Evolutionary conservation across 2,113 vertebrate species (phyloP), one percentile per base, ranked within the genome.

Genomic region (Erpornis zantholeuca): DNA sequence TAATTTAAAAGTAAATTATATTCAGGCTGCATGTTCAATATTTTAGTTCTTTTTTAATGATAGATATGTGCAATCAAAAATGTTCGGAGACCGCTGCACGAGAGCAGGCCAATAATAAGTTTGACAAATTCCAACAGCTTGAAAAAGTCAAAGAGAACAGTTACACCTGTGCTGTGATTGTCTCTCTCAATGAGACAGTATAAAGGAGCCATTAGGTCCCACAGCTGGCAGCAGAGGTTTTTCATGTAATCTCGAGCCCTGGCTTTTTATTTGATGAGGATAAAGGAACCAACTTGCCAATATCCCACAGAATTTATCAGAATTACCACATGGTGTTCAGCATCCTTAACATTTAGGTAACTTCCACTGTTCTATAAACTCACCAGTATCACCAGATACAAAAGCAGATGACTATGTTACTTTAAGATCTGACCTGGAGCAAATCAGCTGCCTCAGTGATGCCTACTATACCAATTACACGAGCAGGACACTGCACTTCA

Each of bases 391-490:
- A 45, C 10, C 35, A 66, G 14, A 53, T 23, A 66, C 5, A 61
- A 87, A 93, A 87, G 65, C 3, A 89, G 29, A 18, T 19, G 12
- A 64, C 6, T 25, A 36, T 72, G 76, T 88, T 40, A 65, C 25
- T 61, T 3, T 11, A 72, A 87, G 40, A 28, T 53, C 25, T 73
- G 53, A 45, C 35, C 29, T 61, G 23, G 24, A 4, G 11, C 50
- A 56, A 17, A 70, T 35, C 64, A 78, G 60, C 68, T 87, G 78
- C 65, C 64, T 56, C 57, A 64, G 29, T 31, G 15, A 24, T 85
- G 31, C 31, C 66, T 54, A 14, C 73, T 52, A 25, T 1, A 84
- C 1, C 1, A 7, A 25, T 27, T 38, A 79, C 9, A 6, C 0
- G 0, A 85, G 53, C 7, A 82, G 65, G 31, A 53, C 15, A 36